Conservation (phyloP, 2,888 invertebrate species). For the Nomada goodeniana region DNA sequence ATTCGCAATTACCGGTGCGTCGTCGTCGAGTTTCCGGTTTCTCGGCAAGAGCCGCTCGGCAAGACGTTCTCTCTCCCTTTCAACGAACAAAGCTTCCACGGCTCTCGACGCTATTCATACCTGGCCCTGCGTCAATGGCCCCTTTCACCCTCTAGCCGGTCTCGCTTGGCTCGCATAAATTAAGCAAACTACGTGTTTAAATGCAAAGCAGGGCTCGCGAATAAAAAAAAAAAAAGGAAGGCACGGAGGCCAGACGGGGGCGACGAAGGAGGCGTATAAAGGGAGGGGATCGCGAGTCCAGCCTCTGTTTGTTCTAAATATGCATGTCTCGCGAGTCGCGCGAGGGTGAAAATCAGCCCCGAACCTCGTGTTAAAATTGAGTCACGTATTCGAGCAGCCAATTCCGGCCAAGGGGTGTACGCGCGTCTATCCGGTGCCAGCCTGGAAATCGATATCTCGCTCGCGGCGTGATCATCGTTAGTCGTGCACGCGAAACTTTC, state of each 20-base stretch:
- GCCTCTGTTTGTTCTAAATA: slow-evolving; percentile 57
- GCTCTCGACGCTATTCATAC: slow-evolving; percentile 62
- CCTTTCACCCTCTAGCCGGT: slow-evolving; percentile 31
- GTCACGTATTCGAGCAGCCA: slow-evolving; percentile 64
- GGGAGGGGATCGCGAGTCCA: not conserved
- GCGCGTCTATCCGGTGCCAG: not conserved
- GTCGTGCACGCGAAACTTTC: no score
- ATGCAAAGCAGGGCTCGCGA: slow-evolving; percentile 72
- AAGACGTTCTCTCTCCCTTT: slow-evolving; percentile 37
- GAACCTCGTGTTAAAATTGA: slow-evolving; percentile 67
- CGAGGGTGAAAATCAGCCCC: slow-evolving; percentile 40
- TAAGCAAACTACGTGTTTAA: slow-evolving; percentile 73
- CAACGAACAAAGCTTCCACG: slow-evolving; percentile 65
- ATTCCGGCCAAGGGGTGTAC: slow-evolving; percentile 9
- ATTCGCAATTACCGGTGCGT: slow-evolving; percentile 23
- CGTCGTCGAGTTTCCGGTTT: slow-evolving; percentile 38
- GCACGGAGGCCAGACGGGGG: not conserved
- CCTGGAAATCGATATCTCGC: slow-evolving; percentile 37
- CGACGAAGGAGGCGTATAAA: not conserved
- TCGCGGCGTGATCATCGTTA: not conserved
- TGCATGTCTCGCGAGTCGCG: slow-evolving; percentile 46
- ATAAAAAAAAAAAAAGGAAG: slow-evolving; percentile 41
- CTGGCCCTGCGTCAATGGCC: slow-evolving; percentile 39
- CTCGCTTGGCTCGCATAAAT: slow-evolving; percentile 61
- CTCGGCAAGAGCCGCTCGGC: slow-evolving; percentile 9